Percentiles rank a stretch among this genome's conserved stretches.
phyloP scores from a whole-genome alignment of 2,113 vertebrate species.

The Lanius collurio region DNA sequence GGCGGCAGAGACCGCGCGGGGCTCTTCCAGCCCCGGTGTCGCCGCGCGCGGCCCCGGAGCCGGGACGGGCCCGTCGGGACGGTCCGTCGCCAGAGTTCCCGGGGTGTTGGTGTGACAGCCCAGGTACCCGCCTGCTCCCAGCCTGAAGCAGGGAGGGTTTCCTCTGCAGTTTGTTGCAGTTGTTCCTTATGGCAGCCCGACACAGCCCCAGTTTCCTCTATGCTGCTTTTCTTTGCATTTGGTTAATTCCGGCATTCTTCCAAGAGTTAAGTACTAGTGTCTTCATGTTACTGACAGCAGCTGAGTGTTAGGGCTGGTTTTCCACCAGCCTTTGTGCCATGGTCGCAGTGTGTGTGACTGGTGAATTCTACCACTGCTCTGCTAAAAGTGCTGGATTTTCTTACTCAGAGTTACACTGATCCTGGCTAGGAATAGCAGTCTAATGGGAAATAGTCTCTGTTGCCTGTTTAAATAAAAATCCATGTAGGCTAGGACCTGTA shows the following conservation, averaged over 20 bases:
- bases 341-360: accelerated
- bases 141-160: too few species aligned
- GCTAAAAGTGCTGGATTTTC: background rate
- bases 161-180: background rate
- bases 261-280: background rate
- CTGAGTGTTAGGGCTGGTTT: background rate
- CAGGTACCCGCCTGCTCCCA: accelerated
- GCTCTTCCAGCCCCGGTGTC: too few species aligned
- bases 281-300: background rate
- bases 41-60: accelerated
- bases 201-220: background rate
- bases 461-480: background rate
- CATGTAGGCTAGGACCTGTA: accelerated
- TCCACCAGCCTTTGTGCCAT: accelerated
- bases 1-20: too few species aligned
- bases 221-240: background rate
- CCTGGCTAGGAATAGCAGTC: background rate
- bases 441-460: background rate
- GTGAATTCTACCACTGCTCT: background rate
- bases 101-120: accelerated
- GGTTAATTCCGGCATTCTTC: background rate
- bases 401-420: background rate
- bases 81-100: accelerated
- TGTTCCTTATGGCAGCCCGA: background rate
- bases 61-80: too few species aligned